These are phyloP conservation scores for Eclectus roratus DNA, from an alignment of 2,113 vertebrate genomes.

Conservation along the genomic window DNA sequence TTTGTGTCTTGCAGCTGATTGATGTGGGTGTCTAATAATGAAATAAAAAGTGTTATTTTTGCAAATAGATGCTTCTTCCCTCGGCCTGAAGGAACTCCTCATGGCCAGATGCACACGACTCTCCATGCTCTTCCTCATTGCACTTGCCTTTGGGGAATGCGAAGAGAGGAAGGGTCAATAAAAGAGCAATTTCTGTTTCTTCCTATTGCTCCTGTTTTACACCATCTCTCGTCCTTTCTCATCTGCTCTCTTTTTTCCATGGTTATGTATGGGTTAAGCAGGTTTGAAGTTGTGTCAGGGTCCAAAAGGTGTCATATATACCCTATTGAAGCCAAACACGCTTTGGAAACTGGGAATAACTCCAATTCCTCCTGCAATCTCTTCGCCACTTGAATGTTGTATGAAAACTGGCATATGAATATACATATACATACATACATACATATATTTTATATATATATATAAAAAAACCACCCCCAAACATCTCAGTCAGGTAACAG, in stretches of 20 bases:
- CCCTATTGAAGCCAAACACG: background rate
- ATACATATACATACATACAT: too few species aligned
- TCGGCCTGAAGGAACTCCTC: background rate
- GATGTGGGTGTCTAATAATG: background rate
- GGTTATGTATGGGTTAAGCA: background rate
- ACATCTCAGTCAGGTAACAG: fast-evolving
- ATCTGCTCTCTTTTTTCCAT: background rate
- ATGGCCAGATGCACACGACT: fast-evolving
- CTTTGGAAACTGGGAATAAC: background rate
- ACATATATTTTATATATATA: fast-evolving
- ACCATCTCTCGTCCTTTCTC: background rate
- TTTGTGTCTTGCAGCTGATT: background rate
- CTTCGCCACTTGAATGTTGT: background rate
- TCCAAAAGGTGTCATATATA: background rate
- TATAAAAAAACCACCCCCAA: background rate
- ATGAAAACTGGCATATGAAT: background rate
- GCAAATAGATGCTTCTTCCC: background rate
- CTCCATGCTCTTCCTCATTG: background rate
- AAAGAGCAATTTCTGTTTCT: background rate
- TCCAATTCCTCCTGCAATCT: background rate
- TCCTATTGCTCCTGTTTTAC: fast-evolving
- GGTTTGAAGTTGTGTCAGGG: background rate
- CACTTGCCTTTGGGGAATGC: background rate
- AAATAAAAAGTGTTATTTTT: background rate
- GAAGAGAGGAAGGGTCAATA: background rate